phyloP scores from a whole-genome alignment of 1,140 invertebrate species.

The Caenorhabditis briggsae region DNA sequence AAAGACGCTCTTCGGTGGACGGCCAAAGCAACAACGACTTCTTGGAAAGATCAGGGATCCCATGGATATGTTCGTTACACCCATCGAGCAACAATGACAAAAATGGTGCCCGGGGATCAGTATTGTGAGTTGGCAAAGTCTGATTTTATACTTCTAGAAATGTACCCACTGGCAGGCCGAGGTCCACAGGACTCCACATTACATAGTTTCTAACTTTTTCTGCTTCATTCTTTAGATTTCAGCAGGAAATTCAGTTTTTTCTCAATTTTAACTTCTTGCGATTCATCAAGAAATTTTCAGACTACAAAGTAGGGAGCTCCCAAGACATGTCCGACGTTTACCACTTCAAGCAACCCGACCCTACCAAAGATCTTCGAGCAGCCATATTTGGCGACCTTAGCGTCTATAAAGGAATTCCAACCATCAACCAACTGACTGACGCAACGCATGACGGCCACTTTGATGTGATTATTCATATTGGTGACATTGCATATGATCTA shows the following conservation, averaged over 20 bases:
- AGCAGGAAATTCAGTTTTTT: too few species aligned
- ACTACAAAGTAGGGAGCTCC: conserved; percentile 78
- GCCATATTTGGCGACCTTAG: conserved; percentile 81
- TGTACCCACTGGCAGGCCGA: too few species aligned
- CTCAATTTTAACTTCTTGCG: too few species aligned
- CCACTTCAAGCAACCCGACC: conserved; percentile 78
- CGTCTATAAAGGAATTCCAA: conserved; percentile 79
- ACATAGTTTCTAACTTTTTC: background rate
- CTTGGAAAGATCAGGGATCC: conserved; percentile 57
- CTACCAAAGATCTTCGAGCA: conserved; percentile 68
- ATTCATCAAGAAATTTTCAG: conserved; percentile 62
- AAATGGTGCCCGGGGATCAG: conserved; percentile 47
- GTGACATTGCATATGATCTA: conserved; percentile 96
- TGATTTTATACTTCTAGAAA: too few species aligned
- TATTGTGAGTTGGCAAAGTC: conserved; percentile 37
- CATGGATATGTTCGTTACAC: conserved; percentile 53
- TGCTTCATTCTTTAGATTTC: background rate
- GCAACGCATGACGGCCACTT: conserved; percentile 79
- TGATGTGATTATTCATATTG: conserved; percentile 81
- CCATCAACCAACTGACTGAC: conserved; percentile 79
- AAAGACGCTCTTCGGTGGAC: conserved; percentile 29
- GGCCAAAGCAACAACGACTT: conserved; percentile 26
- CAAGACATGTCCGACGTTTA: conserved; percentile 79
- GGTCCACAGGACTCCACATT: too few species aligned
- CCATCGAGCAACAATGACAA: conserved; percentile 47